Conservation (phyloP, 2,888 invertebrate genomes). For the Cheilosia urbana region DNA sequence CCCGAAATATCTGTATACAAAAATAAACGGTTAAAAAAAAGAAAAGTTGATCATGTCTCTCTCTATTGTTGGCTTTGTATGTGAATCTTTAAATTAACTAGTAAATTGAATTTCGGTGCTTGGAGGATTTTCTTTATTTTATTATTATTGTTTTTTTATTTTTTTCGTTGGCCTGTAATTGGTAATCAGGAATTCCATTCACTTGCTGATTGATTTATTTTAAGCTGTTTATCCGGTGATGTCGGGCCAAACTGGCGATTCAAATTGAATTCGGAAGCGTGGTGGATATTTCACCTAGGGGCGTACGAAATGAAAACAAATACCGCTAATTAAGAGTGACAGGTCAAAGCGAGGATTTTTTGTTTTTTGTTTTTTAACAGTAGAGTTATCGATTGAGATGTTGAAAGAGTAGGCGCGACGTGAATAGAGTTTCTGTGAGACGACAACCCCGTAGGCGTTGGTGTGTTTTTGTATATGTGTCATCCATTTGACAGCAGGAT, state of each 20-base stretch:
- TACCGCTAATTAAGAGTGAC: constrained; percentile 62
- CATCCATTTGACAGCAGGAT: too few species aligned
- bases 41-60: constrained; percentile 48
- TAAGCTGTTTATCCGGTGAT: constrained; percentile 62
- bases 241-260: constrained; percentile 37
- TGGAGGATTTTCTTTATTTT: constrained; percentile 30
- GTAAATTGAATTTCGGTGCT: constrained; percentile 53
- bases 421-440: too few species aligned
- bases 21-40: too few species aligned
- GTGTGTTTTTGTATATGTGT: too few species aligned
- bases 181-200: constrained; percentile 69
- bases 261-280: constrained; percentile 37
- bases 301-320: constrained; percentile 44
- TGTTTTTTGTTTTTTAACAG: background rate
- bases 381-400: too few species aligned
- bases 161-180: constrained; percentile 35
- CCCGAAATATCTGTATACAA: constrained; percentile 4
- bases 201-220: constrained; percentile 69
- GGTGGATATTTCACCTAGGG: constrained; percentile 1
- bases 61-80: constrained; percentile 44
- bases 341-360: constrained; percentile 38
- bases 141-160: constrained; percentile 15
- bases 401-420: too few species aligned
- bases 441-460: too few species aligned
- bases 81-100: constrained; percentile 58